Percentiles rank a stretch among this genome's conserved stretches.
Evolutionary conservation across 2,113 vertebrate genomes (phyloP).

Genomic region (Gobius niger): DNA sequence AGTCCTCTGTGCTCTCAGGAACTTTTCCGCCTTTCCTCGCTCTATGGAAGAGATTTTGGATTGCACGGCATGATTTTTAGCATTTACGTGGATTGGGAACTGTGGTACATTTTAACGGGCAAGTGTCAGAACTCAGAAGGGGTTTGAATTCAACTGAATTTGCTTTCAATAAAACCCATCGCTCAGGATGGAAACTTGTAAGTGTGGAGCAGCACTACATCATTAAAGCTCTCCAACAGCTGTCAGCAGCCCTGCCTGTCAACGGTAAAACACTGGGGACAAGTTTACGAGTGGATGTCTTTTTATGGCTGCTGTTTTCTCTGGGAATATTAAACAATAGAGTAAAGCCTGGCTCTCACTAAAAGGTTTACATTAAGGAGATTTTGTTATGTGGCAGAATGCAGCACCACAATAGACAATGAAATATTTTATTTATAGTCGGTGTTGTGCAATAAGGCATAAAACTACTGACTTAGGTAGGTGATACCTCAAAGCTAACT

Average conservation of each 20-base stretch:
- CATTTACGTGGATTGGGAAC: slow-evolving; percentile 20
- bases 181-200: slow-evolving; percentile 11
- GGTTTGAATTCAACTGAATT: slow-evolving; percentile 20
- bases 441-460: background rate
- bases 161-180: slow-evolving; percentile 13
- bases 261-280: slow-evolving; percentile 12
- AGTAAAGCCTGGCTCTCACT: background rate
- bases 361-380: background rate
- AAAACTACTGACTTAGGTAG: background rate
- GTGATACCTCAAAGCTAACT: background rate
- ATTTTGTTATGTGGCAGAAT: slow-evolving; percentile 8
- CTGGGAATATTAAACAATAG: background rate
- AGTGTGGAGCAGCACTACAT: slow-evolving; percentile 13
- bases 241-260: slow-evolving; percentile 22
- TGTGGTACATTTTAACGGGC: slow-evolving; percentile 16
- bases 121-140: slow-evolving; percentile 8
- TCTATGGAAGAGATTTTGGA: slow-evolving; percentile 19
- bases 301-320: background rate
- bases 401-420: background rate
- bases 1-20: slow-evolving; percentile 26
- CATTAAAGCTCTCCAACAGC: slow-evolving; percentile 14
- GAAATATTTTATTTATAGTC: background rate
- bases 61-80: slow-evolving; percentile 41
- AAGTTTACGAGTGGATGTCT: slow-evolving; percentile 12
- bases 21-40: slow-evolving; percentile 16